Evolutionary conservation across 2,113 vertebrate genomes (phyloP).

Genomic region (Alouatta palliata): DNA sequence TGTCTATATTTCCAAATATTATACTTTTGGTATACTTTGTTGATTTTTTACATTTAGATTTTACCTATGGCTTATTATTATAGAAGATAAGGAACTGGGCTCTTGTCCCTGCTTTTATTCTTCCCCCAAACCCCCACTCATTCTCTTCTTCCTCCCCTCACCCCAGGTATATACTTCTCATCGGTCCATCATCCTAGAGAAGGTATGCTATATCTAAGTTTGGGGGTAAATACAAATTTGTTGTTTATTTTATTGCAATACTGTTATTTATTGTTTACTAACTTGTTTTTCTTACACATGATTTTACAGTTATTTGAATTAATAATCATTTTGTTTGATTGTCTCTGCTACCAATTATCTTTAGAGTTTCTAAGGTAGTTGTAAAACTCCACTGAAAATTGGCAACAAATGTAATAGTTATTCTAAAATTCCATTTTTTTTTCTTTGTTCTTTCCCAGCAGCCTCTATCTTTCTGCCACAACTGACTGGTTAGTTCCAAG

Average conservation of each 20-base stretch:
- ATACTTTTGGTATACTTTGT: background rate
- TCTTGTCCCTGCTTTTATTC: background rate
- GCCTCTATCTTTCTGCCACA: background rate
- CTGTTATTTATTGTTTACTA: background rate
- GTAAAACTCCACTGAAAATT: background rate
- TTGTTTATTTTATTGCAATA: background rate
- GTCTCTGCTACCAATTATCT: background rate
- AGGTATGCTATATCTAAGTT: background rate
- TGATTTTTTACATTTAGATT: background rate
- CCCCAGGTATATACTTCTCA: background rate
- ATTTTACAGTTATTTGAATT: background rate
- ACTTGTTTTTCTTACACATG: background rate
- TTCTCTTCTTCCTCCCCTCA: background rate
- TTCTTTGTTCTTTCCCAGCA: background rate
- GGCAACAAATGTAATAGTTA: background rate
- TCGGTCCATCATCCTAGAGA: background rate
- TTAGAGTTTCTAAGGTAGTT: background rate
- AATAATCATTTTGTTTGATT: background rate
- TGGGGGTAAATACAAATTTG: background rate
- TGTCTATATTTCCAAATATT: background rate
- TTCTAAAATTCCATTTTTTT: background rate
- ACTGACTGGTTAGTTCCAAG: background rate
- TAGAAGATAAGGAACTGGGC: background rate
- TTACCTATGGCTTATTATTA: background rate
- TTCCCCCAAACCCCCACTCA: background rate